Conservation (phyloP, 1,140 invertebrate genomes). For the Habropoda laboriosa region DNA sequence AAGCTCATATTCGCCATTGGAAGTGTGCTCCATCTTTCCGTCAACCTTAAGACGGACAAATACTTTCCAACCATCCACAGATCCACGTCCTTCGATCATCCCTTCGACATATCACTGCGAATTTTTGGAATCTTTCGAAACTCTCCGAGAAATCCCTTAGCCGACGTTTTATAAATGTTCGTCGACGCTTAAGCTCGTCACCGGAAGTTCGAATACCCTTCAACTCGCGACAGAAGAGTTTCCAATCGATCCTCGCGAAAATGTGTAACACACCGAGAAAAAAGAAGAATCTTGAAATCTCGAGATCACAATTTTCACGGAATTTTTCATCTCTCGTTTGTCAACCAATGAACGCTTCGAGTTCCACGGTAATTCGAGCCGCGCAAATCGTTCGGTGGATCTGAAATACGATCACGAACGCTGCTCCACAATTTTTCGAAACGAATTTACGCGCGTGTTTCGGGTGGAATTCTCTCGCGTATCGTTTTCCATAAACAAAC, state of each 20-base stretch:
- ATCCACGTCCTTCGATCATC: no score
- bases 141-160: no score
- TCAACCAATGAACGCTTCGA: background rate
- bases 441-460: conserved; percentile 4
- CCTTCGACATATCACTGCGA: no score
- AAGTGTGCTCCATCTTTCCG: no score
- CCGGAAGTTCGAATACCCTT: background rate
- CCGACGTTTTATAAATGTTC: background rate
- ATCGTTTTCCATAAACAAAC: background rate
- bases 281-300: no score
- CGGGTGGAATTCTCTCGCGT: background rate
- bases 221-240: background rate
- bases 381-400: background rate
- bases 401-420: background rate
- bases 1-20: no score
- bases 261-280: background rate
- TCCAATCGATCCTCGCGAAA: background rate
- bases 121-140: no score
- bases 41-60: no score
- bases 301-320: no score
- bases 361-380: background rate
- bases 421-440: background rate
- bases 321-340: no score
- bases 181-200: background rate
- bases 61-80: no score